Evolutionary conservation across 2,888 invertebrate species (phyloP).

Genomic region (Pammene aurita): DNA sequence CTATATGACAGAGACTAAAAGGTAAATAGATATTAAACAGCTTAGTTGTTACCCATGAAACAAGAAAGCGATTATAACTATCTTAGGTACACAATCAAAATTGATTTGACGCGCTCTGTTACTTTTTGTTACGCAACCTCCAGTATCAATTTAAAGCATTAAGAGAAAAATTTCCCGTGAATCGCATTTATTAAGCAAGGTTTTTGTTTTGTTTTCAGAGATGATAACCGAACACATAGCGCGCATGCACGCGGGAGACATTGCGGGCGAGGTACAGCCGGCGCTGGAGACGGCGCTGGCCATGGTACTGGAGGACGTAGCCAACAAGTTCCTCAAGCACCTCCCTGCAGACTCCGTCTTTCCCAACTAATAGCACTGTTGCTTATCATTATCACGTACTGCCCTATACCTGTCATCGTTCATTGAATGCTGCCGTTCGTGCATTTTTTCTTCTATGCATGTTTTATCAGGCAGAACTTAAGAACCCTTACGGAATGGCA

Average conservation of each 20-base stretch:
- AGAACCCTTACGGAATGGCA: too few relatives aligned
- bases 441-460: too few relatives aligned
- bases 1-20: too few relatives aligned
- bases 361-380: slow-evolving; percentile 47
- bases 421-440: too few relatives aligned
- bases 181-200: background rate
- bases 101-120: background rate
- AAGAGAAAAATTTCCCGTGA: background rate
- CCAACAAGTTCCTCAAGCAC: slow-evolving; percentile 79
- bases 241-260: slow-evolving; percentile 81
- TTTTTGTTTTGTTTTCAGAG: slow-evolving; percentile 69
- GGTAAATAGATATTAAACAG: too few relatives aligned
- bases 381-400: background rate
- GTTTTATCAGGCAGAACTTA: too few relatives aligned
- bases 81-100: background rate
- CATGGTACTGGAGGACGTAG: slow-evolving; percentile 83
- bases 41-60: too few relatives aligned
- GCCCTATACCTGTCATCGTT: background rate
- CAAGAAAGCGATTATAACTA: background rate
- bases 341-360: slow-evolving; percentile 77
- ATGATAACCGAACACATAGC: slow-evolving; percentile 84
- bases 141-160: background rate
- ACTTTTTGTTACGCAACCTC: background rate
- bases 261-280: slow-evolving; percentile 83
- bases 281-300: slow-evolving; percentile 83